phyloP scores from a whole-genome alignment of 2,797 vertebrate genomes.

The Pipistrellus pygmaeus region DNA sequence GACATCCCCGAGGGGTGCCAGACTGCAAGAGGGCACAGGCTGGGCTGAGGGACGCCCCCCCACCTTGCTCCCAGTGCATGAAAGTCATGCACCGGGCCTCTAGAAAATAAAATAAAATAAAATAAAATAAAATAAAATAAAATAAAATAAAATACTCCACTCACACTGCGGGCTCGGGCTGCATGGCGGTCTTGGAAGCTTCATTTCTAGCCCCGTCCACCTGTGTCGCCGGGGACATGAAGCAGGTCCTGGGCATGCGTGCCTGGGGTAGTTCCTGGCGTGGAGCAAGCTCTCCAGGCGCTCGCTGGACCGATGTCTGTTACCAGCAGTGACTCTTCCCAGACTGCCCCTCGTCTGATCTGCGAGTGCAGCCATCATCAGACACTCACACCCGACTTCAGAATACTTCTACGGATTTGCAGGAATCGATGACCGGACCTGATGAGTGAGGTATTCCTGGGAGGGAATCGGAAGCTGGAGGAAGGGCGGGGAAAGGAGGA shows the following conservation, averaged over 20 bases:
- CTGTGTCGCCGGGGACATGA: rapidly evolving
- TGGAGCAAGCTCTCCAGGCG: neutral
- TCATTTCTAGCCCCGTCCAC: neutral
- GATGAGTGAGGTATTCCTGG: neutral
- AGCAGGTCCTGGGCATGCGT: too few species aligned
- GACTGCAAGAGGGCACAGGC: too few species aligned
- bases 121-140: too few species aligned
- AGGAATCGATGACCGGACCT: neutral
- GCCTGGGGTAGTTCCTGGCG: neutral
- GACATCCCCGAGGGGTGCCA: too few species aligned
- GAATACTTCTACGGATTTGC: neutral
- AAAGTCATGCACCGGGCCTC: too few species aligned
- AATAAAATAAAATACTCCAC: too few species aligned
- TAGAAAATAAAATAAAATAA: too few species aligned
- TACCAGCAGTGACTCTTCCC: neutral
- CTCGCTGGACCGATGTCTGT: neutral
- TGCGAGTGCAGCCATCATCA: neutral
- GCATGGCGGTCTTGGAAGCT: neutral
- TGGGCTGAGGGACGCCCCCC: too few species aligned
- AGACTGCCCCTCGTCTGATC: neutral
- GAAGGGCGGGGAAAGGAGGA: neutral
- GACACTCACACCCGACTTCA: neutral
- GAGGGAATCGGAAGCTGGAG: neutral
- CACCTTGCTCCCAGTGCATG: too few species aligned
- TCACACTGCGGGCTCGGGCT: neutral